phyloP scores from a whole-genome alignment of 1,140 invertebrate species.

The Leptonema lineaticorne region DNA sequence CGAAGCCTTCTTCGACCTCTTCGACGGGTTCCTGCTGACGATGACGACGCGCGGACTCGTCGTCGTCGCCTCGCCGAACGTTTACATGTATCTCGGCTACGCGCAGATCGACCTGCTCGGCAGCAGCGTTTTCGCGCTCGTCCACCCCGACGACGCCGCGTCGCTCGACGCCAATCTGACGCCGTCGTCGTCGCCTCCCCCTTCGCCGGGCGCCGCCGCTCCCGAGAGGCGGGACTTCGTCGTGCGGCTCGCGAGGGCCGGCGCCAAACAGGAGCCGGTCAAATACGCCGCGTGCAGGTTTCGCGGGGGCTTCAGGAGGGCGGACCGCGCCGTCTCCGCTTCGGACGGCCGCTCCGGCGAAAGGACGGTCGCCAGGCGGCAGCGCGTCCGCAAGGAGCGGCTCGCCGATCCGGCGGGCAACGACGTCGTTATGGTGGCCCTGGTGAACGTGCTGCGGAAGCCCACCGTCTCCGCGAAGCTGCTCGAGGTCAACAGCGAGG shows the following conservation, averaged over 20 bases:
- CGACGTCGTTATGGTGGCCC: conserved; percentile 67
- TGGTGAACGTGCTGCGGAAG: conserved; percentile 67
- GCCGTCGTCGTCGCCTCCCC: conserved; percentile 51
- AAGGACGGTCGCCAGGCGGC: conserved; percentile 54
- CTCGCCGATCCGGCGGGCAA: conserved; percentile 59
- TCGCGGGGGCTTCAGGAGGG: conserved; percentile 57
- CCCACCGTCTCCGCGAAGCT: conserved; percentile 68
- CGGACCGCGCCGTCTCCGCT: conserved; percentile 55
- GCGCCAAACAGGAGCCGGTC: conserved; percentile 69
- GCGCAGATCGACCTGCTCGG: conserved; percentile 84
- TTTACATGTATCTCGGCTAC: conserved; percentile 83
- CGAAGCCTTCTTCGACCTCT: conserved; percentile 58
- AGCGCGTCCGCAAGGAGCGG: conserved; percentile 55
- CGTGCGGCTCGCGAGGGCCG: conserved; percentile 63
- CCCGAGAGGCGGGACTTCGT: conserved; percentile 57
- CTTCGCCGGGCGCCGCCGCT: conserved; percentile 36
- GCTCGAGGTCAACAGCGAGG: conserved; percentile 71
- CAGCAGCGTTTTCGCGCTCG: conserved; percentile 78
- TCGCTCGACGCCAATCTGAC: conserved; percentile 72
- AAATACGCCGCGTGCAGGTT: conserved; percentile 71
- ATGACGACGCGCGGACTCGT: conserved; percentile 81
- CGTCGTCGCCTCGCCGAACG: conserved; percentile 81
- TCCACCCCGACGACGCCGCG: conserved; percentile 77
- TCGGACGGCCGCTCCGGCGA: conserved; percentile 53
- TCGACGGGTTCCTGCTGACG: conserved; percentile 76